phyloP scores from a whole-genome alignment of 2,113 vertebrate genomes.

The Orycteropus afer region DNA sequence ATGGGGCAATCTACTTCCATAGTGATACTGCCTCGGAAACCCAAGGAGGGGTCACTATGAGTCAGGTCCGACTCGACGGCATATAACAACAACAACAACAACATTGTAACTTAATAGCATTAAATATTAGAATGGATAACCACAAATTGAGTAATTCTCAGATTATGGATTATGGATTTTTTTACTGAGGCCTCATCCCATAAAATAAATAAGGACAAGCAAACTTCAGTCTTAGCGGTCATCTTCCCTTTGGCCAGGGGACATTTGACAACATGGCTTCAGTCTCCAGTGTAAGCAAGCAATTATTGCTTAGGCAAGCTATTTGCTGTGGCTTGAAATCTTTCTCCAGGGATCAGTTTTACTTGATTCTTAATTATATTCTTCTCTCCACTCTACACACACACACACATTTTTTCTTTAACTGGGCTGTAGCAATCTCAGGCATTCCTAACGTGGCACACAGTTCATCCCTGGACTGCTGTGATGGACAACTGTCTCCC shows the following conservation, averaged over 20 bases:
- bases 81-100: too few relatives aligned
- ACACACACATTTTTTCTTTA: neutral
- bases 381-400: neutral
- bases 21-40: too few relatives aligned
- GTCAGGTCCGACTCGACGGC: too few relatives aligned
- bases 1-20: too few relatives aligned
- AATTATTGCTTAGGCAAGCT: neutral
- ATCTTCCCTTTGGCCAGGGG: neutral
- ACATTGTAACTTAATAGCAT: too few relatives aligned
- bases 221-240: neutral
- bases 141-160: neutral
- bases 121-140: neutral
- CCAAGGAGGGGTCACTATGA: too few relatives aligned
- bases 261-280: neutral
- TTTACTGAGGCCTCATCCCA: neutral
- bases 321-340: neutral
- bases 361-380: slow-evolving; percentile 56
- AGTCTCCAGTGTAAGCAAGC: neutral
- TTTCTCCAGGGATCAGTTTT: slow-evolving; percentile 36
- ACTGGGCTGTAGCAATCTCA: neutral
- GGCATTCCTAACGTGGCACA: neutral
- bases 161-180: neutral
- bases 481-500: neutral
- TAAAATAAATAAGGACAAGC: neutral
- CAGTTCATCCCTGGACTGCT: neutral